A percentile compares a stretch with the other conserved stretches of the same genome.
phyloP scores from a whole-genome alignment of 2,797 vertebrate species.

The Morelia viridis region DNA sequence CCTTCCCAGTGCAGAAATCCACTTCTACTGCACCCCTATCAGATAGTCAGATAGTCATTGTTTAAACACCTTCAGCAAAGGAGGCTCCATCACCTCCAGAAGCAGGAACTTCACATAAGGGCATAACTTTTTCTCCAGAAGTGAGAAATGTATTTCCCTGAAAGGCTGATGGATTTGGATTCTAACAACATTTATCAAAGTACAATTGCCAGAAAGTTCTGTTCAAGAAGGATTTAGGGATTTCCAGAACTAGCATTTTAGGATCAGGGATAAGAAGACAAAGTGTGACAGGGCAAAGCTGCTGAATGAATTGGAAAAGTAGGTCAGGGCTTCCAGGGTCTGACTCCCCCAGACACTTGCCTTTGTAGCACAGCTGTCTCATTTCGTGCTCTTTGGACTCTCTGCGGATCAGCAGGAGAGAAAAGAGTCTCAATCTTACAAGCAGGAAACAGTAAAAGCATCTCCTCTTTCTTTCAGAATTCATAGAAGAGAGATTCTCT shows the following conservation, averaged over 20 bases:
- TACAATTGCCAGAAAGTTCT: not conserved
- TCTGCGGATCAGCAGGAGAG: not conserved
- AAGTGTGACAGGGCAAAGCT: not conserved
- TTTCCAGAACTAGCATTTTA: not conserved
- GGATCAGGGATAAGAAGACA: not conserved
- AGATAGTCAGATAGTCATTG: not conserved
- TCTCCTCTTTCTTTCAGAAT: not conserved
- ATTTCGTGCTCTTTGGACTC: not conserved
- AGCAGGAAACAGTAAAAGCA: not conserved
- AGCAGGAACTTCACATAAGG: not conserved
- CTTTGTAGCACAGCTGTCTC: not conserved
- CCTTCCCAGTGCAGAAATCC: not conserved
- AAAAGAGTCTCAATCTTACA: not conserved
- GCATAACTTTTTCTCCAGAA: not conserved
- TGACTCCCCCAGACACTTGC: not conserved
- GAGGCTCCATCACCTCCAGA: not conserved
- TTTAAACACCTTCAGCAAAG: not conserved
- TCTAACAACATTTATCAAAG: not conserved
- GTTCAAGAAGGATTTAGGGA: slow-evolving; percentile 2
- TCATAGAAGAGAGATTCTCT: not conserved
- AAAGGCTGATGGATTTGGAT: not conserved
- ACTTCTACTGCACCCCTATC: not conserved
- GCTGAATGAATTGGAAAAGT: not conserved
- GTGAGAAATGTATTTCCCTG: not conserved
- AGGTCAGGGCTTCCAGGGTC: not conserved